Evolutionary conservation across 1,140 invertebrate species (phyloP).

Genomic region (Lordiphosa clarofinis): DNA sequence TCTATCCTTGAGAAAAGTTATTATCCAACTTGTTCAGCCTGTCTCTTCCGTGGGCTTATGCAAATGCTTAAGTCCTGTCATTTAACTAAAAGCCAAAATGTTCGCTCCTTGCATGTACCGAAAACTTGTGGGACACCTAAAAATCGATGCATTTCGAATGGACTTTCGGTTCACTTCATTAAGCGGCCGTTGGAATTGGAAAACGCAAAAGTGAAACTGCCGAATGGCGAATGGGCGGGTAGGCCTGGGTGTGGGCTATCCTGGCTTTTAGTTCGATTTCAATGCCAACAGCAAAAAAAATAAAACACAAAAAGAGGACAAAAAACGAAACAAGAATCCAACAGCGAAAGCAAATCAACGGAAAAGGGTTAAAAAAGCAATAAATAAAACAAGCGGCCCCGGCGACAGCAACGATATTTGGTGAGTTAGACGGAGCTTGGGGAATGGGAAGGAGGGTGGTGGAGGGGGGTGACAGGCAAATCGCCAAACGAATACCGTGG

Average conservation of each 20-base stretch:
- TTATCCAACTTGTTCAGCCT: too few relatives aligned
- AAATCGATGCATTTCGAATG: slow-evolving; percentile 69
- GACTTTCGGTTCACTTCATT: slow-evolving; percentile 53
- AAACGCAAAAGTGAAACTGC: slow-evolving; percentile 56
- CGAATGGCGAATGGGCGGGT: slow-evolving; percentile 6
- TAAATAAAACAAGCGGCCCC: slow-evolving; percentile 75
- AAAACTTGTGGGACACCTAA: slow-evolving; percentile 7
- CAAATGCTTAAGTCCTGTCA: slow-evolving; percentile 41
- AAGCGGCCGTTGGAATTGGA: slow-evolving; percentile 45
- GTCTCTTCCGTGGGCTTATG: slow-evolving; percentile 21
- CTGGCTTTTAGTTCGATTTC: slow-evolving; percentile 34
- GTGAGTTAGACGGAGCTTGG: slow-evolving; percentile 33
- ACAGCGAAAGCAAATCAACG: slow-evolving; percentile 53
- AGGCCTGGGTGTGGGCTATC: slow-evolving; percentile 6
- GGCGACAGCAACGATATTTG: slow-evolving; percentile 70
- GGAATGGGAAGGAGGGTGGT: neutral
- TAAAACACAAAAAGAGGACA: slow-evolving; percentile 18
- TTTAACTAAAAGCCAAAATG: slow-evolving; percentile 38
- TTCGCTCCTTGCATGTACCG: neutral
- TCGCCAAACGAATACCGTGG: slow-evolving; percentile 73
- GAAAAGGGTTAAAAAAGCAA: slow-evolving; percentile 77
- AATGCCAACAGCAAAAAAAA: slow-evolving; percentile 17
- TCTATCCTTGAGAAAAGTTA: slow-evolving; percentile 1
- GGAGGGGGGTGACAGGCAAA: slow-evolving; percentile 62
- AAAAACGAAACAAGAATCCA: slow-evolving; percentile 15